A percentile compares a stretch with the other conserved stretches of the same genome.
Conservation (phyloP, 2,797 vertebrate species). For the Mormyrus proboscirostris region DNA sequence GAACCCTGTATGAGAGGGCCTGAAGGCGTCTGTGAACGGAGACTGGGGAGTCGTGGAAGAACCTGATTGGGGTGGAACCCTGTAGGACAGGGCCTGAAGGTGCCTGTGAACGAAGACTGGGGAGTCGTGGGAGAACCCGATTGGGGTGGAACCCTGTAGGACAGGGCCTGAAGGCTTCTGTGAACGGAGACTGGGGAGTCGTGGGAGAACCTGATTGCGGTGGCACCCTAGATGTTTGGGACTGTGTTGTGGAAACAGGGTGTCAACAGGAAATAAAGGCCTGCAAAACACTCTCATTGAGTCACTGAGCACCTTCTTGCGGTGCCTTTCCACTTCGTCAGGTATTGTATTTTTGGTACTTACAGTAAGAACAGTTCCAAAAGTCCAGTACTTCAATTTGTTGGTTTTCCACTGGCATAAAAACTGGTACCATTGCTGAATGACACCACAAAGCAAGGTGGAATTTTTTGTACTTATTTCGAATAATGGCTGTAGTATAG, state of each 20-base stretch:
- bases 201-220: background rate
- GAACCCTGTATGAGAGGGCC: too few species aligned
- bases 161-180: background rate
- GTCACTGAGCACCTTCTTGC: conserved; percentile 48
- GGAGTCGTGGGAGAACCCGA: too few species aligned
- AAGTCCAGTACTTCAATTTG: too few species aligned
- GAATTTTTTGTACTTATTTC: background rate
- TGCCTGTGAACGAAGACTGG: too few species aligned
- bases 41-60: too few species aligned
- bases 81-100: too few species aligned
- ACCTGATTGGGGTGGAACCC: too few species aligned
- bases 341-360: background rate
- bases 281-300: conserved; percentile 55
- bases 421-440: background rate
- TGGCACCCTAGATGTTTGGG: conserved; percentile 53
- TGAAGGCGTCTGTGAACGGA: too few species aligned
- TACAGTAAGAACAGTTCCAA: background rate
- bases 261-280: conserved; percentile 56
- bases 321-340: background rate
- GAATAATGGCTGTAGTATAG: background rate
- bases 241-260: conserved; percentile 49
- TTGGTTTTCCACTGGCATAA: background rate
- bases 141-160: background rate
- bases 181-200: background rate
- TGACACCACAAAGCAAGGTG: background rate